Evolutionary conservation across 2,888 invertebrate genomes (phyloP).

Genomic region (Pardosa pseudoannulata): DNA sequence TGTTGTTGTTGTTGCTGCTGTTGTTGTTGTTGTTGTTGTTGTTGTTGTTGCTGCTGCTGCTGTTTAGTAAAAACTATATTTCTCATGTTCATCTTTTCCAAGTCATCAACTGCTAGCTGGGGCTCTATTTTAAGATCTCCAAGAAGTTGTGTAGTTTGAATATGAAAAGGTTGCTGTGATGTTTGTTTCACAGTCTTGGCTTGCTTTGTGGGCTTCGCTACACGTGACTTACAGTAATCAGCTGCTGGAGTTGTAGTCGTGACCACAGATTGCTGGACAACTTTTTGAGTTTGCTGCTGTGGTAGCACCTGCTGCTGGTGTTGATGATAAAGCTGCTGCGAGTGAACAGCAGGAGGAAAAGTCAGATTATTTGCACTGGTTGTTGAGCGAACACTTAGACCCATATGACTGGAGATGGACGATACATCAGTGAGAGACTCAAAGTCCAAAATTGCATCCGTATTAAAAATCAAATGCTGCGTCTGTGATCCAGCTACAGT

Average conservation of each 20-base stretch:
- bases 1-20: constrained; percentile 77
- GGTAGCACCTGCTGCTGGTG: constrained; percentile 6
- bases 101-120: constrained; percentile 28
- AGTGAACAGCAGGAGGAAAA: constrained; percentile 18
- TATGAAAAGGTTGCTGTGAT: constrained; percentile 72
- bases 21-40: constrained; percentile 78
- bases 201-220: constrained; percentile 39
- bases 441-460: constrained; percentile 59
- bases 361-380: constrained; percentile 32
- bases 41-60: constrained; percentile 73
- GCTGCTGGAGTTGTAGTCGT: constrained; percentile 39
- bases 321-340: constrained; percentile 39
- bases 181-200: constrained; percentile 66
- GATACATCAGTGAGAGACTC: constrained; percentile 59
- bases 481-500: constrained; percentile 48
- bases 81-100: constrained; percentile 70
- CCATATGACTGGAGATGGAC: constrained; percentile 62
- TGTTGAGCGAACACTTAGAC: constrained; percentile 37
- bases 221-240: constrained; percentile 46
- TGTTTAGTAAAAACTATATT: constrained; percentile 67
- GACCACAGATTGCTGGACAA: constrained; percentile 13
- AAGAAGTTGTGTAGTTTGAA: constrained; percentile 70
- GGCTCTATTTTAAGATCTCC: constrained; percentile 34
- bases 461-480: constrained; percentile 68
- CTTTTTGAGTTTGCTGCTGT: constrained; percentile 41